Evolutionary conservation across 1,140 invertebrate species (phyloP).

Genomic region (Philaenus spumarius): DNA sequence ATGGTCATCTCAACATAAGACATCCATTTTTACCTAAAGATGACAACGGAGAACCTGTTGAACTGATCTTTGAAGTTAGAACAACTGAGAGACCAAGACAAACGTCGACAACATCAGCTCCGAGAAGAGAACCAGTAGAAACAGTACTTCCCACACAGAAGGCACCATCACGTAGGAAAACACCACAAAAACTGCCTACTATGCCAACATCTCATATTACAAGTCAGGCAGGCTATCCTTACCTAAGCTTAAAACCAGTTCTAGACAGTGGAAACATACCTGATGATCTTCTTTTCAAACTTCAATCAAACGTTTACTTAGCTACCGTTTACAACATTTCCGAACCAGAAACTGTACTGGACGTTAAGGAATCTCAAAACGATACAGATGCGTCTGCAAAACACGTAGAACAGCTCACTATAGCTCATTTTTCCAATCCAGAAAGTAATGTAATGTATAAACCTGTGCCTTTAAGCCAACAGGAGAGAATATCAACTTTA

Average conservation of each 20-base stretch:
- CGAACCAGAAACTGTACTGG: too few species aligned
- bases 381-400: conserved; percentile 14
- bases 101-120: neutral
- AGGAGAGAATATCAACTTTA: conserved; percentile 23
- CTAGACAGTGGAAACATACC: neutral
- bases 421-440: conserved; percentile 25
- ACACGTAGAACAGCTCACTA: conserved; percentile 29
- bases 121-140: neutral
- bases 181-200: too few species aligned
- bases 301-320: too few species aligned
- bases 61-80: too few species aligned
- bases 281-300: too few species aligned
- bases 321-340: too few species aligned
- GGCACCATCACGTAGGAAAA: too few species aligned
- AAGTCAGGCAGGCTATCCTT: too few species aligned
- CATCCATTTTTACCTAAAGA: conserved; percentile 19
- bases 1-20: conserved; percentile 2
- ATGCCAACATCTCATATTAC: too few species aligned
- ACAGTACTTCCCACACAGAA: neutral
- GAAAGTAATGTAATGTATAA: conserved; percentile 12
- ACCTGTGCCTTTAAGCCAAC: conserved; percentile 11
- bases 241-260: neutral
- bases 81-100: neutral
- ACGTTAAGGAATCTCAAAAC: neutral
- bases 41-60: neutral